Percentiles rank a stretch among this genome's conserved stretches.
phyloP scores from a whole-genome alignment of 2,797 vertebrate species.

The Smutsia gigantea region DNA sequence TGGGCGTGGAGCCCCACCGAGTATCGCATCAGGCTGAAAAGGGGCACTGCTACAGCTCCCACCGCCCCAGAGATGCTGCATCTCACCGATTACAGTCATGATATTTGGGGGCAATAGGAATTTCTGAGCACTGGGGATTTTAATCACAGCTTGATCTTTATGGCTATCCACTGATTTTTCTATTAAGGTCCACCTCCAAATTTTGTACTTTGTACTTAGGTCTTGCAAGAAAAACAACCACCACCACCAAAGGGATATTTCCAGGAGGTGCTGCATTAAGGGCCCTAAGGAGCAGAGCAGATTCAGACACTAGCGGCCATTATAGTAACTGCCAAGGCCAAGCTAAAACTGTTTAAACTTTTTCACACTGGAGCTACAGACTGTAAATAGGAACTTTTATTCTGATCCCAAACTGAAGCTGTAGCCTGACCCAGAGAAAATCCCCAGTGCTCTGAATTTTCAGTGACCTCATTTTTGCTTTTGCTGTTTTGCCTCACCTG shows the following conservation, averaged over 20 bases:
- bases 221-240: background rate
- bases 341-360: background rate
- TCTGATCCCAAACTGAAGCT: constrained; percentile 24
- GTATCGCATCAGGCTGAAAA: background rate
- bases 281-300: background rate
- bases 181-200: background rate
- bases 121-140: background rate
- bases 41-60: background rate
- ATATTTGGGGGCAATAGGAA: background rate
- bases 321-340: background rate
- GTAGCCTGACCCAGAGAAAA: background rate
- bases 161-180: background rate
- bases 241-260: background rate
- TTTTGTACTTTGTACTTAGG: background rate
- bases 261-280: background rate
- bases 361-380: background rate
- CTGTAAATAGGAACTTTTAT: background rate
- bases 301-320: background rate
- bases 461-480: background rate
- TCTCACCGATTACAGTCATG: background rate
- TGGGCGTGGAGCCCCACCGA: background rate
- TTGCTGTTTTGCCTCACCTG: background rate
- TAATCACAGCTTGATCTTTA: constrained; percentile 41
- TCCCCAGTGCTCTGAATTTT: background rate
- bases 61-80: background rate